Evolutionary conservation across 2,113 vertebrate species (phyloP).

Genomic region (Colaptes auratus): DNA sequence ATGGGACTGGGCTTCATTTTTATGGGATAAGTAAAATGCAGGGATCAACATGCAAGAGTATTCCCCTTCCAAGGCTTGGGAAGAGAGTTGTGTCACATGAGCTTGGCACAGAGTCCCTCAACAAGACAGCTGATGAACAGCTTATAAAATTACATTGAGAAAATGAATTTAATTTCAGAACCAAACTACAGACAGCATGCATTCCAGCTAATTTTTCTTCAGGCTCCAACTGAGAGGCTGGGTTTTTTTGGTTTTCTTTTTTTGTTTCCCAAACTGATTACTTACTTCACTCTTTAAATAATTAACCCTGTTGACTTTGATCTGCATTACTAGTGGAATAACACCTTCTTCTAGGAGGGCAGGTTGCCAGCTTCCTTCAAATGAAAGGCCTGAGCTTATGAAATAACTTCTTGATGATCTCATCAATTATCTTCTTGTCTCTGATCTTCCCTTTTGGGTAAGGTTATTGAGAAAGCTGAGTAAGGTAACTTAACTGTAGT

Average conservation of each 20-base stretch:
- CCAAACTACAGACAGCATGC: constrained; percentile 7
- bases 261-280: constrained; percentile 54
- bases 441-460: constrained; percentile 60
- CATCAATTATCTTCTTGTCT: constrained; percentile 64
- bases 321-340: constrained; percentile 53
- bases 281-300: constrained; percentile 57
- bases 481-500: constrained; percentile 43
- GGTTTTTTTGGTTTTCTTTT: background rate
- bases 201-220: constrained; percentile 52
- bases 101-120: background rate
- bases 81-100: background rate
- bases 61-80: background rate
- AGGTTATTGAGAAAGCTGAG: constrained; percentile 58
- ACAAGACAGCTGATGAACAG: constrained; percentile 12
- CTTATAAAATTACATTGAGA: constrained; percentile 54
- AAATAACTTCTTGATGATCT: constrained; percentile 60
- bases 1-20: background rate
- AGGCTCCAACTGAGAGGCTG: constrained; percentile 13
- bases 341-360: constrained; percentile 36
- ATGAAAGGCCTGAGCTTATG: constrained; percentile 50
- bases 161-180: constrained; percentile 61
- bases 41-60: background rate
- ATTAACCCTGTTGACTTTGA: constrained; percentile 63
- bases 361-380: constrained; percentile 60
- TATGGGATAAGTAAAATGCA: background rate